Conservation (phyloP, 2,888 invertebrate species). For the Halocaridina rubra region DNA sequence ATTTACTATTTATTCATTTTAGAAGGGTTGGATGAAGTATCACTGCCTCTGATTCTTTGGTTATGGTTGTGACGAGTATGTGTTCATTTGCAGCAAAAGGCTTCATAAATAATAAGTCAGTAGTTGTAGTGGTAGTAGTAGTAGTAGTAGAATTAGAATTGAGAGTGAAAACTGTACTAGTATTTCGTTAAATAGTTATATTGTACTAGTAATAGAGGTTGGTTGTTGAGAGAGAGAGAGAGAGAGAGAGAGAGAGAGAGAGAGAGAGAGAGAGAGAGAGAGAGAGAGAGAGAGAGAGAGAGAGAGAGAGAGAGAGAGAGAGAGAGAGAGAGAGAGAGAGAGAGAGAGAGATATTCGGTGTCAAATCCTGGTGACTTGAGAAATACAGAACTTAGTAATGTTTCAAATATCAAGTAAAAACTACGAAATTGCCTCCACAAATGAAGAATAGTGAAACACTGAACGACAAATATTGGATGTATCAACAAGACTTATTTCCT, state of each 20-base stretch:
- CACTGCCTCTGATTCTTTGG: background rate
- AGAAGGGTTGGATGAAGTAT: no score
- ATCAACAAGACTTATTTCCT: no score
- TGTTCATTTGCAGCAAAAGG: background rate
- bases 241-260: background rate
- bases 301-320: background rate
- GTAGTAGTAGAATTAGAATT: no score
- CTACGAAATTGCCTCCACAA: no score
- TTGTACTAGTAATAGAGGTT: background rate
- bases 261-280: conserved; percentile 2
- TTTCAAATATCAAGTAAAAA: no score
- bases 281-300: conserved; percentile 8
- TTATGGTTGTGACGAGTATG: background rate
- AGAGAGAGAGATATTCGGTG: background rate
- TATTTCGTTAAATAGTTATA: background rate
- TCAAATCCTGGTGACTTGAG: background rate
- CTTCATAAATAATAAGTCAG: no score
- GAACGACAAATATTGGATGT: no score
- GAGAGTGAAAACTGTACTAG: background rate
- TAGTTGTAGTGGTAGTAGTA: no score
- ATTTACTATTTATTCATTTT: no score
- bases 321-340: background rate
- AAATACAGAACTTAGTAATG: background rate
- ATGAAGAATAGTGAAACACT: no score
- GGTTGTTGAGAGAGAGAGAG: background rate